Base-by-base conservation (phyloP, 2,888 invertebrate species). In the Spodoptera picta region DNA sequence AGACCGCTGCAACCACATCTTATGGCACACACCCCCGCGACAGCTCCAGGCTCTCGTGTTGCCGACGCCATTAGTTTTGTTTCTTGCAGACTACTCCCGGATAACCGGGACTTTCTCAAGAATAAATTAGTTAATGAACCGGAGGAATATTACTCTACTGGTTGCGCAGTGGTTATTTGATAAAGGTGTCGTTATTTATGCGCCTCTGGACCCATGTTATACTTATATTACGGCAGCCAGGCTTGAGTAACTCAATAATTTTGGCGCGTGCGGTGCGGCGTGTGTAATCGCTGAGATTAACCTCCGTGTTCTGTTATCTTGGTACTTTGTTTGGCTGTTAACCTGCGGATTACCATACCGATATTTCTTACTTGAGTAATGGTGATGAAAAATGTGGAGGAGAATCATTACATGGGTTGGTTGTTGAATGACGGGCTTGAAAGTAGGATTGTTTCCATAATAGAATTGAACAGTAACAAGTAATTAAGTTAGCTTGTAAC, bases 61-160 rank as follows among this genome's bases (percentile, higher is more conserved):
- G 85, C 91, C 86, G 79, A 84, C 87, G 88, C 91, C 92, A 94
- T 94, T 93, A 93, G 93, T 92, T 93, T 90, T 88, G 91, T 93
- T 91, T 92, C 93, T 92, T 90, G 90, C 86, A 86, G 89, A 87
- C 87, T 87, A 83, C 81, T 85, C 83, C 81, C 84, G 86, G 88
- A 84, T 87, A 88, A 84, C 88, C 85, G 84, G 88, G 86, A 87
- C 84, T 90, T 89, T 88, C 89, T 87, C 88, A 84, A 87, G 90
- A 92, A 90, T 88, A 87, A 88, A 89, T 93, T 92, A 92, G 88
- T 89, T 92, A 92, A 93, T 91, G 92, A 93, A 92, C 90, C 85
- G 79, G 84, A 81, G 81, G 83, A 87, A 87, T 89, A 87, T 87
- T 84, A 84, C 83, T 78, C 80, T 66, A 75, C 64, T 77, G 79